These are phyloP conservation scores for Nannospalax galili DNA, from an alignment of 2,113 vertebrate species.

Conservation along the genomic window DNA sequence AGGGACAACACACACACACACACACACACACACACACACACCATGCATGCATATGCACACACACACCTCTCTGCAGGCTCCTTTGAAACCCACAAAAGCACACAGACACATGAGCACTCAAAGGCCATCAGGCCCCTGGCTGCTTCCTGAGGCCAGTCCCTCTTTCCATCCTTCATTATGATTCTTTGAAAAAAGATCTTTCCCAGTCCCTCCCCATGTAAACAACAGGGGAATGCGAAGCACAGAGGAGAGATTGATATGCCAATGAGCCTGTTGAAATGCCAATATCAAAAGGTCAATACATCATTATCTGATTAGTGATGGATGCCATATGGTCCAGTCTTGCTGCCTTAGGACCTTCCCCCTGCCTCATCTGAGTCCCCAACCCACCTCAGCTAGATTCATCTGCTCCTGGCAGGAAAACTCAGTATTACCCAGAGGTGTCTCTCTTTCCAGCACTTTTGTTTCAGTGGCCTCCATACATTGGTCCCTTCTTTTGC, in stretches of 20 bases:
- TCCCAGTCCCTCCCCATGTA: not conserved
- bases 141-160: not conserved
- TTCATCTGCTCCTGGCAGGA: not conserved
- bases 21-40: not conserved
- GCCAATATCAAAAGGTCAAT: not conserved
- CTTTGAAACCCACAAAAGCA: not conserved
- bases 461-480: not conserved
- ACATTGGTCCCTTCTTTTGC: not conserved
- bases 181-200: not conserved
- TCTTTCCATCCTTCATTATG: not conserved
- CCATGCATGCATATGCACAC: not conserved
- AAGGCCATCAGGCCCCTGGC: not conserved
- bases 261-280: not conserved
- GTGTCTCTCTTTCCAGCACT: not conserved
- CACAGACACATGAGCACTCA: not conserved
- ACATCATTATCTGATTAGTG: not conserved
- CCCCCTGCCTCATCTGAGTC: not conserved
- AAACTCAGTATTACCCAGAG: not conserved
- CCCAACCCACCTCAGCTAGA: fast-evolving
- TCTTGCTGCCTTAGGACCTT: not conserved
- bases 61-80: not conserved
- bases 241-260: too few relatives aligned
- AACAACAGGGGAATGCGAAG: not conserved
- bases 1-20: not conserved
- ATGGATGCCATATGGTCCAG: fast-evolving